Evolutionary conservation across 2,888 invertebrate species (phyloP).

Genomic region (Melangyna quadrimaculata): DNA sequence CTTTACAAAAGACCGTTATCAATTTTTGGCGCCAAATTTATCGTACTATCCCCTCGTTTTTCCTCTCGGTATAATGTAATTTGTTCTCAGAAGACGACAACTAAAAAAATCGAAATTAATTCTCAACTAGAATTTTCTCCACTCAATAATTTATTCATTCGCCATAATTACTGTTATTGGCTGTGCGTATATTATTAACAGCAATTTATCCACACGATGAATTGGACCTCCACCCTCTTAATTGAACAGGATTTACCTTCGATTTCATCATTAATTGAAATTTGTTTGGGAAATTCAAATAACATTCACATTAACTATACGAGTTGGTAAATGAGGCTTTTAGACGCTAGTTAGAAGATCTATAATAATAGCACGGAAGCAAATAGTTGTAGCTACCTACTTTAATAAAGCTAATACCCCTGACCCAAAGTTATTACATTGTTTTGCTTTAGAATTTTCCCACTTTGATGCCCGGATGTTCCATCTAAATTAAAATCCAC

Average conservation of each 20-base stretch:
- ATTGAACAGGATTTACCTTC: neutral
- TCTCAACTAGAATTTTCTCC: no score
- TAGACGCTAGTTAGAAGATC: neutral
- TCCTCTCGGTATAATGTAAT: no score
- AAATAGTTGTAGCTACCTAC: neutral
- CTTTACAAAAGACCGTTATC: no score
- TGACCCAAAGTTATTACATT: neutral
- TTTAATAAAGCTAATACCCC: neutral
- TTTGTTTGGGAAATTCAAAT: neutral
- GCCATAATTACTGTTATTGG: no score
- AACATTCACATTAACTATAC: neutral
- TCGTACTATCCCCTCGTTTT: no score
- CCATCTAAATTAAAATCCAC: neutral
- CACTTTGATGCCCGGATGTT: neutral
- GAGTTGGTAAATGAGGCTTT: neutral
- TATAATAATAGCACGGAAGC: neutral
- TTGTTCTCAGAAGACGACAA: no score
- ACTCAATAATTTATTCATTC: no score
- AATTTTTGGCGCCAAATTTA: no score
- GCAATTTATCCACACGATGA: no score
- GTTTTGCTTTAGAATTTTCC: neutral
- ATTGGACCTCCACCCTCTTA: no score
- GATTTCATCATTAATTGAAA: neutral
- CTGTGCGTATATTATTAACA: no score
- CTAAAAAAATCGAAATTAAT: no score